phyloP scores from a whole-genome alignment of 2,113 vertebrate genomes.

The Blennius ocellaris region DNA sequence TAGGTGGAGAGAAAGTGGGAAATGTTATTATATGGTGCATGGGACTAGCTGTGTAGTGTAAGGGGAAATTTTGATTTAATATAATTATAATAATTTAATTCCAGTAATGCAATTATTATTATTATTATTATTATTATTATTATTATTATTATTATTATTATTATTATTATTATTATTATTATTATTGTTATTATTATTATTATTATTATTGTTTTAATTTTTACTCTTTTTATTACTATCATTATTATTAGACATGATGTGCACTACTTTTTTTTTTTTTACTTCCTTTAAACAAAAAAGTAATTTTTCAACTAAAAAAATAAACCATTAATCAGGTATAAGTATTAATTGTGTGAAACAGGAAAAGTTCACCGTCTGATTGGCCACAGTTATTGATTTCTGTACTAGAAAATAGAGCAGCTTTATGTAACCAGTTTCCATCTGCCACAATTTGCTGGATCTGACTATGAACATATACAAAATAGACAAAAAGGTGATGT shows the following conservation, averaged over 20 bases:
- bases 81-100: neutral
- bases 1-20: constrained; percentile 29
- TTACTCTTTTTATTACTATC: neutral
- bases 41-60: neutral
- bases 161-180: neutral
- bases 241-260: too few species aligned
- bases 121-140: neutral
- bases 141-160: neutral
- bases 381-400: constrained; percentile 68
- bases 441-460: constrained; percentile 64
- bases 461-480: constrained; percentile 66
- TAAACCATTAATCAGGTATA: too few species aligned
- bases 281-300: too few species aligned
- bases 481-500: constrained; percentile 55
- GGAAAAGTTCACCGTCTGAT: constrained; percentile 25
- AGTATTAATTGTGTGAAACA: constrained; percentile 1
- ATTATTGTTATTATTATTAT: neutral
- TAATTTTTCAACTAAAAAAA: too few species aligned
- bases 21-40: neutral
- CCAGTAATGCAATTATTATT: neutral
- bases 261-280: too few species aligned
- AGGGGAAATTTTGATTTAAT: neutral
- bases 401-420: constrained; percentile 63
- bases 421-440: constrained; percentile 82
- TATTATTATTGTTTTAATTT: neutral